Conservation (phyloP, 1,140 invertebrate species). For the Tetragonula clypearis region DNA sequence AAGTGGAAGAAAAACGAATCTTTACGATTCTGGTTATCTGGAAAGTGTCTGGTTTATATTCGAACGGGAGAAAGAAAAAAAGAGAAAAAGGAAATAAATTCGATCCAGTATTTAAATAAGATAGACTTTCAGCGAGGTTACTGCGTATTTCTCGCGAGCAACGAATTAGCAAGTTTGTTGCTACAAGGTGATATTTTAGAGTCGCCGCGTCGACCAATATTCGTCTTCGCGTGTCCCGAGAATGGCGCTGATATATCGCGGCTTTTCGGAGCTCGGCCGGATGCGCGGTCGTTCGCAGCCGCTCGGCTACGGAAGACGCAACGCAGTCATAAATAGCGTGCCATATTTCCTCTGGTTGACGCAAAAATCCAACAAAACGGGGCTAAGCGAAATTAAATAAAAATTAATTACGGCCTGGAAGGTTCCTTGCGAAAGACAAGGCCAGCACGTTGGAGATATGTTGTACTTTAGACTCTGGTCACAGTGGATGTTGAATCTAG, state of each 20-base stretch:
- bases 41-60: background rate
- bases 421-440: background rate
- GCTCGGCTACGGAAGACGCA: slow-evolving; percentile 39
- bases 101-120: background rate
- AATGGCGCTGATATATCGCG: slow-evolving; percentile 49
- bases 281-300: slow-evolving; percentile 28
- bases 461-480: background rate
- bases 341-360: slow-evolving; percentile 24
- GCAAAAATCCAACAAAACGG: background rate
- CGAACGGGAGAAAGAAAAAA: too few species aligned
- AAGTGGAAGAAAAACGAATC: background rate
- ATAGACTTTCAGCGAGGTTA: background rate
- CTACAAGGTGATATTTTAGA: slow-evolving; percentile 45
- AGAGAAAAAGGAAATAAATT: background rate
- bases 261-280: slow-evolving; percentile 30
- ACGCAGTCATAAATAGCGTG: slow-evolving; percentile 41
- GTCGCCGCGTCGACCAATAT: slow-evolving; percentile 35
- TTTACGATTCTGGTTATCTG: background rate
- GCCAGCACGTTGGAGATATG: background rate
- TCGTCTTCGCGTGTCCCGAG: slow-evolving; percentile 47
- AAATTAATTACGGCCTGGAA: slow-evolving; percentile 13
- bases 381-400: slow-evolving; percentile 10
- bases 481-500: too few species aligned
- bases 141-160: background rate
- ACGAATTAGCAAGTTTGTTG: slow-evolving; percentile 42